Evolutionary conservation across 2,888 invertebrate genomes (phyloP).

Genomic region (Harpagoxenus sublaevis): DNA sequence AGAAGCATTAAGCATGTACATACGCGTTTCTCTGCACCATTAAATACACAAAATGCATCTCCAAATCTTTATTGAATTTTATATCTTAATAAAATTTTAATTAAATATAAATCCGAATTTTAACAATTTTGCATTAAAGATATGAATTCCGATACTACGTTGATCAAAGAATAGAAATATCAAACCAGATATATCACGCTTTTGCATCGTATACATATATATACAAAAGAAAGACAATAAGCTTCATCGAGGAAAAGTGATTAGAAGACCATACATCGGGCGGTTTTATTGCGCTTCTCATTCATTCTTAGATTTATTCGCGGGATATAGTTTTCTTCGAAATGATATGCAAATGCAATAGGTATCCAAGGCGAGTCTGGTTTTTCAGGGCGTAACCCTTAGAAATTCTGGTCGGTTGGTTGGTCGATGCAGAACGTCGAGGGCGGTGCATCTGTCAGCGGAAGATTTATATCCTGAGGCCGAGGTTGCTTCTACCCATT

Average conservation of each 20-base stretch:
- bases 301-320: conserved; percentile 17
- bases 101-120: background rate
- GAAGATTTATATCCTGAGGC: conserved; percentile 84
- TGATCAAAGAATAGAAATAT: background rate
- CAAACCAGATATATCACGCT: background rate
- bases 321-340: conserved; percentile 70
- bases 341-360: conserved; percentile 82
- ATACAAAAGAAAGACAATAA: background rate
- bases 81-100: background rate
- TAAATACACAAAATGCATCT: background rate
- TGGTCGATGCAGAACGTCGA: conserved; percentile 82
- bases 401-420: conserved; percentile 83
- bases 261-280: background rate
- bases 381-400: conserved; percentile 84
- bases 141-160: background rate
- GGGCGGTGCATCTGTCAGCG: conserved; percentile 85
- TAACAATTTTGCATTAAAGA: background rate
- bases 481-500: conserved; percentile 73
- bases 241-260: background rate
- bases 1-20: background rate
- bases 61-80: background rate
- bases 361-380: conserved; percentile 73
- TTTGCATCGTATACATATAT: background rate
- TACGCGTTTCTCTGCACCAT: background rate
- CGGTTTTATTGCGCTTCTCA: conserved; percentile 19